Conservation (phyloP, 2,888 invertebrate species). For the Habroteleia sp. region DNA sequence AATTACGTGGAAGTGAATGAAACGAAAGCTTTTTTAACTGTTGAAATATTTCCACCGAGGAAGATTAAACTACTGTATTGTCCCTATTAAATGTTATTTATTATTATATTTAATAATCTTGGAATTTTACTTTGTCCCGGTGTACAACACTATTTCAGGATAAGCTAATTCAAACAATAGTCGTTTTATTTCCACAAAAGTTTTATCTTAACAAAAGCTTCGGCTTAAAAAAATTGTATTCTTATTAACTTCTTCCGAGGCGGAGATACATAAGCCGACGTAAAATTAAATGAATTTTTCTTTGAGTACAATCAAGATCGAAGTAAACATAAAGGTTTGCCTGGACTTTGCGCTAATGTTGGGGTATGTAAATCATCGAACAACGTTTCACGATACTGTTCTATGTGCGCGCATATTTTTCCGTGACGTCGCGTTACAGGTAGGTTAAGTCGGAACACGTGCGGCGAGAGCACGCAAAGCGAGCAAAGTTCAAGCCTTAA, state of each 20-base stretch:
- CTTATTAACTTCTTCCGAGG: conserved; percentile 11
- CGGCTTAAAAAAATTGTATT: not conserved
- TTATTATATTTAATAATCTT: not conserved
- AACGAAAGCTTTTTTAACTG: no score
- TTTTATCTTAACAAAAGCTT: conserved; percentile 1
- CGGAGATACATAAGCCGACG: conserved; percentile 33
- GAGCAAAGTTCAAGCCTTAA: conserved; percentile 52
- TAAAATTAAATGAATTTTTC: conserved; percentile 57
- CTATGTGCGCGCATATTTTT: conserved; percentile 55
- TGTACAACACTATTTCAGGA: no score
- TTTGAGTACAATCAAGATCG: conserved; percentile 64
- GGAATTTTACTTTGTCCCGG: no score
- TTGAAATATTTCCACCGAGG: no score
- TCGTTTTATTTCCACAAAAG: no score
- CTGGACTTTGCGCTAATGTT: conserved; percentile 64
- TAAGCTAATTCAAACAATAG: no score
- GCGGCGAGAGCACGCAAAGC: conserved; percentile 53
- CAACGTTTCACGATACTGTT: conserved; percentile 59
- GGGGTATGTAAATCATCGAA: conserved; percentile 69
- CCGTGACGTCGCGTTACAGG: conserved; percentile 59
- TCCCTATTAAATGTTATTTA: no score
- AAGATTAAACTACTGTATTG: no score
- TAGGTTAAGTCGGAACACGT: conserved; percentile 43
- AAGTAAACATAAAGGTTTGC: conserved; percentile 64
- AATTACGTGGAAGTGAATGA: no score